Conservation (phyloP, 2,797 vertebrate genomes). For the Sebastes iracundus region DNA sequence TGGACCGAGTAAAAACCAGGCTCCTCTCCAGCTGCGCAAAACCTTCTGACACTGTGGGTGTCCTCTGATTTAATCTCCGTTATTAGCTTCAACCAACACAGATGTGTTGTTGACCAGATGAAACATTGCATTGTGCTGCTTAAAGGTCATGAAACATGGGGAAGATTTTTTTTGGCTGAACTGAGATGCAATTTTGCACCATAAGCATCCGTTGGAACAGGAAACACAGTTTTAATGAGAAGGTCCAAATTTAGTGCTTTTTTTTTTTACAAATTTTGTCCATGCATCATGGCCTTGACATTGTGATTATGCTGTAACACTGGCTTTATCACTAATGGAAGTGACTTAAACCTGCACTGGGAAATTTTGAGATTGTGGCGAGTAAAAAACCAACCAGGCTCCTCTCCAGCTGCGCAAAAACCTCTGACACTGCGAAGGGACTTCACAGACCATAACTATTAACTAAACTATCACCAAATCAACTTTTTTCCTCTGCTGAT, state of each 20-base stretch:
- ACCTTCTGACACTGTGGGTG: slow-evolving; percentile 11
- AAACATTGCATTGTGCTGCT: not conserved
- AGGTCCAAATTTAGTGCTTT: not conserved
- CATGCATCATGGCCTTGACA: slow-evolving; percentile 38
- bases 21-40: not conserved
- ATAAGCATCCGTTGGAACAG: not conserved
- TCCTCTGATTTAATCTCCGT: slow-evolving; percentile 14
- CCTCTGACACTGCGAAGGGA: slow-evolving; percentile 13
- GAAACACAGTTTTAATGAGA: not conserved
- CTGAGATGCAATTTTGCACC: not conserved
- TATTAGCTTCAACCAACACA: not conserved
- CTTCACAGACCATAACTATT: not conserved
- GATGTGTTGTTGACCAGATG: slow-evolving; percentile 15
- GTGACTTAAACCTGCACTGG: slow-evolving; percentile 19
- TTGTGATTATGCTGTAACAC: slow-evolving; percentile 5
- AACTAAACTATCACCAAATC: slow-evolving; percentile 13
- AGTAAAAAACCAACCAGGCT: not conserved
- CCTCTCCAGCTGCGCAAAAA: slow-evolving; percentile 6
- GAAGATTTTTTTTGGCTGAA: not conserved
- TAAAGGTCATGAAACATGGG: slow-evolving; percentile 44
- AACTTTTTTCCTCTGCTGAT: slow-evolving; percentile 48
- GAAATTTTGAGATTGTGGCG: not conserved
- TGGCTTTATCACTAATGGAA: slow-evolving; percentile 20
- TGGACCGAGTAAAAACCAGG: slow-evolving; percentile 21
- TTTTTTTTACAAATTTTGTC: not conserved